Evolutionary conservation across 2,888 invertebrate genomes (phyloP).

Genomic region (Trachelus iudaicus): DNA sequence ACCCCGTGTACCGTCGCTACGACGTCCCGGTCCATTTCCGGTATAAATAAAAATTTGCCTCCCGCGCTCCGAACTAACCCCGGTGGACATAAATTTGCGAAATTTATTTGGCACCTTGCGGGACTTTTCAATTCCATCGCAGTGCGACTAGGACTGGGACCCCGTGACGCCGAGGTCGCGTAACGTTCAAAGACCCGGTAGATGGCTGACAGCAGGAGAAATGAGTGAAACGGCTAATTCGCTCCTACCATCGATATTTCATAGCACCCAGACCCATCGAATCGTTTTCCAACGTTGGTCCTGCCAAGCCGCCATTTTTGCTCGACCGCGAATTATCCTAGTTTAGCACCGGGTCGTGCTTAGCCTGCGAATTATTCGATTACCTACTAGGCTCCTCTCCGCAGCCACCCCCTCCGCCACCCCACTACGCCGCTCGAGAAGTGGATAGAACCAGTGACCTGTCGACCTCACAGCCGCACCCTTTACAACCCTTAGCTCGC

Average conservation of each 20-base stretch:
- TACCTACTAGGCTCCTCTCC: conserved; percentile 14
- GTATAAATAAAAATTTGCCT: background rate
- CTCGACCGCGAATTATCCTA: conserved; percentile 30
- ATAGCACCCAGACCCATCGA: background rate
- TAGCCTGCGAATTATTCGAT: conserved; percentile 37
- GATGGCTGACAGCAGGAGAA: too few species aligned
- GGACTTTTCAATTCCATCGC: too few species aligned
- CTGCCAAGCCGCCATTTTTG: background rate
- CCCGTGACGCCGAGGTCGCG: too few species aligned
- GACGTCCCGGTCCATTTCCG: background rate
- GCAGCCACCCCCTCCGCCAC: background rate
- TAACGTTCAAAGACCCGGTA: too few species aligned
- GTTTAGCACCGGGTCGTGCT: conserved; percentile 36
- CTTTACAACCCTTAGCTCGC: background rate
- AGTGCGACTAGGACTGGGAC: too few species aligned
- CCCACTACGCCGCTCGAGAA: background rate
- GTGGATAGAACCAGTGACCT: background rate
- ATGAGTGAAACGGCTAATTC: background rate
- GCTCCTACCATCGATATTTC: background rate
- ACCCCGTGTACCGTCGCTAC: background rate
- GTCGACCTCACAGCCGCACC: background rate
- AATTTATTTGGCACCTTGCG: too few species aligned
- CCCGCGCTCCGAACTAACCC: background rate
- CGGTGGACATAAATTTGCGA: background rate
- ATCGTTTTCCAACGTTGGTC: conserved; percentile 13